phyloP scores from a whole-genome alignment of 2,797 vertebrate genomes.

The Acanthurus lineatus region DNA sequence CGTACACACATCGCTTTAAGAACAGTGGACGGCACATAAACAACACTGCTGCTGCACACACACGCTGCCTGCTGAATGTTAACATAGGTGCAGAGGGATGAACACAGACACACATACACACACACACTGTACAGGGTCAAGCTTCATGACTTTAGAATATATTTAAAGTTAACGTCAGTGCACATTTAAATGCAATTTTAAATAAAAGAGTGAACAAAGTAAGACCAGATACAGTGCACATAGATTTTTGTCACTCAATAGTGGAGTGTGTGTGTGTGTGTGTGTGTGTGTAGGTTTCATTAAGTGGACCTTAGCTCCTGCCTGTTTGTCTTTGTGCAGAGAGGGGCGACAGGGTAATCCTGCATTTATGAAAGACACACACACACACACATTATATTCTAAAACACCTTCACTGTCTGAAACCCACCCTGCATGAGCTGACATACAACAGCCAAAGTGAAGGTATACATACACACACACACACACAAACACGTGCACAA shows the following conservation, averaged over 20 bases:
- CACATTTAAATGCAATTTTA: neutral
- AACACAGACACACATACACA: neutral
- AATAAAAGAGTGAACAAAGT: conserved; percentile 23
- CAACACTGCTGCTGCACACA: conserved; percentile 16
- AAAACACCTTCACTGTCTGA: conserved; percentile 40
- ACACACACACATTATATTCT: conserved; percentile 34
- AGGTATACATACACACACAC: neutral
- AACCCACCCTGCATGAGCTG: conserved; percentile 29
- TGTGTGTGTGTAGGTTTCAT: conserved; percentile 43
- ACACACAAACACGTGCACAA: conserved; percentile 17
- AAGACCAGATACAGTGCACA: neutral
- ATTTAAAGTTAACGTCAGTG: neutral
- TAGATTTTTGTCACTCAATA: neutral
- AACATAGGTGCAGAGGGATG: conserved; percentile 18
- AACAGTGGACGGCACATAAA: conserved; percentile 34
- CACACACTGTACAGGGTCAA: neutral
- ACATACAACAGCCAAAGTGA: neutral
- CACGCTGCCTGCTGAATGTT: conserved; percentile 45
- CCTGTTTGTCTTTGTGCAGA: conserved; percentile 64
- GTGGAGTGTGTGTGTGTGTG: neutral
- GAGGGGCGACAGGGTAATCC: conserved; percentile 58
- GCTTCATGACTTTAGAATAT: neutral
- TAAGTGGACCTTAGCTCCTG: conserved; percentile 57
- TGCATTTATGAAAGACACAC: conserved; percentile 68
- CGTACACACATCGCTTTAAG: conserved; percentile 33